Conservation (phyloP, 2,797 vertebrate species). For the Parambassis ranga region DNA sequence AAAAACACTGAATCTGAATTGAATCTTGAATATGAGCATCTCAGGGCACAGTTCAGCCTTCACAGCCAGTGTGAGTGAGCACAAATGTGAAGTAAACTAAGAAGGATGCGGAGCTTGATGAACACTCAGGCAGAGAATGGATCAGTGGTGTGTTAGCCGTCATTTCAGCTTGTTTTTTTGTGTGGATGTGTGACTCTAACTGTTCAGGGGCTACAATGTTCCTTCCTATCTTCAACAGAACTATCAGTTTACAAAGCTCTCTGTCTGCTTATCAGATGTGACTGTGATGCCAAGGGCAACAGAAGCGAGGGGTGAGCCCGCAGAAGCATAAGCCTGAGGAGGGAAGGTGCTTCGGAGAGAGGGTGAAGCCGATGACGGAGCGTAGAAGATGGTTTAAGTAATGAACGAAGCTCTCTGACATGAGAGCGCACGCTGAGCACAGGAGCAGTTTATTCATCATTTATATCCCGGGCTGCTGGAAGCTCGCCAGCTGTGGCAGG, state of each 20-base stretch:
- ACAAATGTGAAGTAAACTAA: not conserved
- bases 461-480: constrained; percentile 23
- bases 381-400: constrained; percentile 5
- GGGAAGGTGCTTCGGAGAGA: not conserved
- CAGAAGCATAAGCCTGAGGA: not conserved
- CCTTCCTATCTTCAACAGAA: not conserved
- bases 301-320: not conserved
- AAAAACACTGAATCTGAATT: not conserved
- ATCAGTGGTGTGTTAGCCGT: no score
- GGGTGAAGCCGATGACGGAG: not conserved
- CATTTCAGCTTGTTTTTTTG: not conserved
- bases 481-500: constrained; percentile 14
- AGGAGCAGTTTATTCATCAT: constrained; percentile 47
- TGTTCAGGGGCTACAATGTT: not conserved
- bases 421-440: constrained; percentile 5
- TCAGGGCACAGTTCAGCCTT: constrained; percentile 24
- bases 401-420: constrained; percentile 10
- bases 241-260: not conserved
- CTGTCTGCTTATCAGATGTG: not conserved
- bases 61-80: not conserved
- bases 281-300: not conserved
- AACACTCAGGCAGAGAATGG: no score
- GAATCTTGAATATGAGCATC: no score
- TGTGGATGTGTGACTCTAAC: not conserved
- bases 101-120: no score